Base-by-base conservation (phyloP, 2,888 invertebrate genomes). In the Coremacera marginata region DNA sequence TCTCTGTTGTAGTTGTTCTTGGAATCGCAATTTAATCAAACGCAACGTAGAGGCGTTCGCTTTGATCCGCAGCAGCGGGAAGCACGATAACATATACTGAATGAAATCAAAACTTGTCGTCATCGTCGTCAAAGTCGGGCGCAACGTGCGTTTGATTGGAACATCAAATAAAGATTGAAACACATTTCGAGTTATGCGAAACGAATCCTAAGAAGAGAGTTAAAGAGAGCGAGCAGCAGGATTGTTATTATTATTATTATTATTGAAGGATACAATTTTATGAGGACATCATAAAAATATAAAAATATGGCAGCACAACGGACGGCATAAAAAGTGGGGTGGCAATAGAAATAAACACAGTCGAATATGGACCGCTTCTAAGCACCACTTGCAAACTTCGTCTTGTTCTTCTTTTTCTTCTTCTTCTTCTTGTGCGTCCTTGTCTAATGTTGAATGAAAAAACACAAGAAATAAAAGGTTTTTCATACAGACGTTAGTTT, bases 11-110 rank as follows among this genome's bases (percentile, higher is more conserved):
- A 31, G 52, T 70, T 34, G 19, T 65, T 37, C 11, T 31, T 34
- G 0, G 49, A 44, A 67, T 60, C 71, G 22, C 60, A 71, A 60
- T 71, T 71, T 60, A 71, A 60, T 57, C 71, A 25, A 44, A 71
- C 37, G 34, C 60, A 34, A 37, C 57, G 44, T 27, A 25, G 25
- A 27, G 27, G 25, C 25, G 60, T 27, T 27, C 25, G n/a, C 16
- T 16, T 60, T 60, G 60, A 60, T 37, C 19, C 67, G 67, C 9
- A 68, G 68, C 68, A 51, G 68, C 51, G 51, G 68, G 51, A n/a
- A 27, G 68, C 22, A 31, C 70, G 34, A 27, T 37, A 49, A 14
- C 60, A 44, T 44, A 71, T 37, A 25, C 34, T 44, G 60, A 71
- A 60, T 60, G 71, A 71, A 71, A 71, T 60, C 71, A 60, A 60